These are phyloP conservation scores for Aleiodes testaceus DNA, from an alignment of 2,888 invertebrate species.

Conservation along the genomic window DNA sequence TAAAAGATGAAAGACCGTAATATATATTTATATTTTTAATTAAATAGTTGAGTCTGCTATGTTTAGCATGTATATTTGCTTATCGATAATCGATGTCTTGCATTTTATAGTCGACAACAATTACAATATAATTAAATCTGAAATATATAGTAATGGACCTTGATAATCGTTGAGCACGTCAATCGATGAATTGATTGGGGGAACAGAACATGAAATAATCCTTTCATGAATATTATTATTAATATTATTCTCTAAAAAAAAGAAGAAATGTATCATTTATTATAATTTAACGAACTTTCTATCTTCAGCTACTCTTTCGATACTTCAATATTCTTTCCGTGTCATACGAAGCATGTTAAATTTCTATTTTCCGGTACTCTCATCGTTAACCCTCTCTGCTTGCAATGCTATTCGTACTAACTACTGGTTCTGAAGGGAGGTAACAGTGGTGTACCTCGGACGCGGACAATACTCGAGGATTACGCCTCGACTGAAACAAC, in stretches of 20 bases:
- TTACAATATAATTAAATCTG: conserved; percentile 28
- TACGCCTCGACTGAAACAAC: conserved; percentile 70
- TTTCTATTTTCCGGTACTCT: conserved; percentile 59
- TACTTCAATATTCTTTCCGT: conserved; percentile 12
- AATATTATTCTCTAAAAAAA: too few relatives aligned
- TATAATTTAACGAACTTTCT: neutral
- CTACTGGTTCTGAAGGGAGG: conserved; percentile 72
- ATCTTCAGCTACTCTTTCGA: neutral
- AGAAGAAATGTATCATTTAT: neutral
- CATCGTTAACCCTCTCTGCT: conserved; percentile 67
- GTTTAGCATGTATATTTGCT: conserved; percentile 61
- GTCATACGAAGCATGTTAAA: conserved; percentile 54
- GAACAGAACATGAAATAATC: neutral
- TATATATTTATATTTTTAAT: conserved; percentile 27
- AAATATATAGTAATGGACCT: conserved; percentile 12
- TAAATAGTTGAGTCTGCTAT: conserved; percentile 50
- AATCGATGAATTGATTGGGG: conserved; percentile 3
- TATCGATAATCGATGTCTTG: conserved; percentile 54
- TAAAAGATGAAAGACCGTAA: neutral
- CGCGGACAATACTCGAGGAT: conserved; percentile 72
- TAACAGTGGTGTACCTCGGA: conserved; percentile 70
- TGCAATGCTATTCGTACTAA: conserved; percentile 72
- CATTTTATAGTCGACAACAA: conserved; percentile 48
- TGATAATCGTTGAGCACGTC: conserved; percentile 34
- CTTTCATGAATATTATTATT: neutral